Evolutionary conservation across 2,888 invertebrate species (phyloP), one percentile per base, ranked within the genome.

Genomic region (Apamea sordens): DNA sequence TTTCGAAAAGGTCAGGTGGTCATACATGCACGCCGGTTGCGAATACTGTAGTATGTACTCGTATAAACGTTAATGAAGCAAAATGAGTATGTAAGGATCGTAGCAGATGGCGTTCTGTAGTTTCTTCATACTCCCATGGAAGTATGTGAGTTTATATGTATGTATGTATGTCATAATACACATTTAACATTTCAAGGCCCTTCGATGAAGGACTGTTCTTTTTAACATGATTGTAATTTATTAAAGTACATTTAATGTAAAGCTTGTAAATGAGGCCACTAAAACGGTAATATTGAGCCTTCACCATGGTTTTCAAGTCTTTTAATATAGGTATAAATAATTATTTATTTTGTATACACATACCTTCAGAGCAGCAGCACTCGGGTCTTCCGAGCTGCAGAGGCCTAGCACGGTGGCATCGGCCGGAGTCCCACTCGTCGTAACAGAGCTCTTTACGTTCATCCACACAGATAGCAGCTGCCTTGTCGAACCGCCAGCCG

Each of bases 391-490:
- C 92, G 18, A 97, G 93, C 86, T 95, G 94, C 85, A 96, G 89
- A 28, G 96, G 94, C 0, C 96, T 88, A 21, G 96, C 96, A 18
- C 87, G 86, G 89, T 97, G 96, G 82, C 96, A 97, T 65, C 96
- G 92, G 0, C 96, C 96, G 3, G 77, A 82, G 15, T 92, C 93
- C 94, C 94, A 96, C 72, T 95, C 94, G 90, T 98, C 98, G 93
- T 98, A 98, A 92, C 98, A 98, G 61, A 97, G 97, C 89, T 98
- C 98, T 88, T 98, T 97, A n/a, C 98, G 95, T 61, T 98, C 97
- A 93, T 98, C 98, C 81, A 98, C 97, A 90, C 98, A 98, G 84
- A 97, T 97, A 92, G 98, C 98, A 28, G 97, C 97, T 83, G 97
- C 97, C 79, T 97, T 97, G 91, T 98, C 98, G 84, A 98, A 96